phyloP scores from a whole-genome alignment of 2,113 vertebrate genomes.

The human (Homo sapiens) region DNA sequence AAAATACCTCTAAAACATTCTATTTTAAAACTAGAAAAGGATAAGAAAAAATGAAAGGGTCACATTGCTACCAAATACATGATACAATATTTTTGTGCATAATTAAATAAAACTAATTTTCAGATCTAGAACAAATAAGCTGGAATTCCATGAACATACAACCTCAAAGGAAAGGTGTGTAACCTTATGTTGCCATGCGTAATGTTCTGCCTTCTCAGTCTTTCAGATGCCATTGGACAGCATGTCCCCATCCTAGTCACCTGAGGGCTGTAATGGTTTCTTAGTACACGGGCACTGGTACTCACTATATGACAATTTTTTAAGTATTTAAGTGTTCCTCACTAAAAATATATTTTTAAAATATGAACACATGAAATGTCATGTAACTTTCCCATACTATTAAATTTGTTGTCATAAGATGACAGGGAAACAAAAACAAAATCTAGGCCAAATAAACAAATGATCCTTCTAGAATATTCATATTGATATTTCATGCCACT shows the following conservation, averaged over 20 bases:
- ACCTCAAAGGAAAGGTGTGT: constrained; percentile 92
- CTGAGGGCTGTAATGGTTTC: constrained; percentile 87
- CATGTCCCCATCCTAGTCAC: constrained; percentile 89
- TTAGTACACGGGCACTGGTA: constrained; percentile 76
- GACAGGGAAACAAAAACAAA: constrained; percentile 87
- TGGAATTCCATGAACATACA: constrained; percentile 91
- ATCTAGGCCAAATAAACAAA: constrained; percentile 7
- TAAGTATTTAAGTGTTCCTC: constrained; percentile 86
- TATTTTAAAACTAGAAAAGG: background rate
- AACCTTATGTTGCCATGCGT: constrained; percentile 84
- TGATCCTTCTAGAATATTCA: background rate
- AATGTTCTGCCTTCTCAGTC: constrained; percentile 89
- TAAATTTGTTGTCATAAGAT: constrained; percentile 93
- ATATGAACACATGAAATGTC: constrained; percentile 82
- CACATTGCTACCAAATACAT: background rate
- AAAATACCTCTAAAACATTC: background rate
- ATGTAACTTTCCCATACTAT: constrained; percentile 90
- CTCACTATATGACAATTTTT: constrained; percentile 85
- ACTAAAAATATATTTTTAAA: constrained; percentile 83
- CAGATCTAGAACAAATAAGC: constrained; percentile 54
- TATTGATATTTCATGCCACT: background rate
- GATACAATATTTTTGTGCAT: background rate
- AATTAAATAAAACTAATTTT: background rate
- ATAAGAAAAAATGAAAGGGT: background rate
- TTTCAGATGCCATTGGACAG: constrained; percentile 90